Evolutionary conservation across 2,797 vertebrate species (phyloP).

Genomic region (Phrynocephalus vlangalii): DNA sequence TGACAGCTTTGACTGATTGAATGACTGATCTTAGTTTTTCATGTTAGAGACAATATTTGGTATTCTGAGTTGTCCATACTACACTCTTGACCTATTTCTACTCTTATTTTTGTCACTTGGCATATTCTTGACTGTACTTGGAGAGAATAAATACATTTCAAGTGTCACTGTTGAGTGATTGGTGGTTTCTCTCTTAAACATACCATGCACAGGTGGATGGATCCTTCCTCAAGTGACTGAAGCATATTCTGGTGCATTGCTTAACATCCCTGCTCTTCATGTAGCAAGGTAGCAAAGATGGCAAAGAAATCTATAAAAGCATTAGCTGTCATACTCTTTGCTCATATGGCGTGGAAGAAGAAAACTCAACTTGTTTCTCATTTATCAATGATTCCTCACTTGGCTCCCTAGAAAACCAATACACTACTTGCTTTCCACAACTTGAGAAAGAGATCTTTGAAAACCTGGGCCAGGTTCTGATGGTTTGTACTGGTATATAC

Average conservation of each 20-base stretch:
- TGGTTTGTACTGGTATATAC: not conserved
- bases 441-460: not conserved
- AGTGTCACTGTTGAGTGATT: not conserved
- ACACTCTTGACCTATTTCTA: not conserved
- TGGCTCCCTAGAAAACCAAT: not conserved
- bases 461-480: not conserved
- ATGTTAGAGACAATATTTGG: not conserved
- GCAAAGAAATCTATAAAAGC: not conserved
- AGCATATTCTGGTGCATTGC: not conserved
- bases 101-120: accelerated
- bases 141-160: not conserved
- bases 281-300: not conserved
- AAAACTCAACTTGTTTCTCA: not conserved
- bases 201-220: not conserved
- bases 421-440: not conserved
- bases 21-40: not conserved
- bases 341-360: not conserved
- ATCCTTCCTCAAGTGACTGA: not conserved
- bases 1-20: accelerated
- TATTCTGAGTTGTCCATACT: not conserved
- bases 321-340: not conserved
- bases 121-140: not conserved
- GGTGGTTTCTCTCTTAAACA: not conserved
- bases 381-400: not conserved
- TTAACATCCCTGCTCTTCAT: not conserved